Conservation (phyloP, 1,140 invertebrate genomes). For the Drosophila takahashii region DNA sequence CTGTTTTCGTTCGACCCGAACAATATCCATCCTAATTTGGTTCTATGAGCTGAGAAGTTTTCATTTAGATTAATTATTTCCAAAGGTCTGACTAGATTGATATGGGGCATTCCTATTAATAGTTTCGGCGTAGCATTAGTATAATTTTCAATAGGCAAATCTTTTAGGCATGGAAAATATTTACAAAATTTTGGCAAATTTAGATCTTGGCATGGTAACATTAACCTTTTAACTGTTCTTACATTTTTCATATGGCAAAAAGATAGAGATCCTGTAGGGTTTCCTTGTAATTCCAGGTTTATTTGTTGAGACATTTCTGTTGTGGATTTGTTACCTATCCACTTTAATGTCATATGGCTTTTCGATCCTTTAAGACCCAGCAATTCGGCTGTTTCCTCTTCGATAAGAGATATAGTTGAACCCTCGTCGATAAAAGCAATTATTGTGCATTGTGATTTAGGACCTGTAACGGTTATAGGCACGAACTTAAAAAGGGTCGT, state of each 20-base stretch:
- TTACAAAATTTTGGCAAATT: background rate
- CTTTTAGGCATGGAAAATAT: background rate
- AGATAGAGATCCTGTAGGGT: background rate
- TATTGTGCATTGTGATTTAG: background rate
- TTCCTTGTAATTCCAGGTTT: background rate
- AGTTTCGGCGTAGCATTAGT: background rate
- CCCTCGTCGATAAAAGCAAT: background rate
- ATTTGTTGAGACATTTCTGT: background rate
- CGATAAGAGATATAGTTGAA: background rate
- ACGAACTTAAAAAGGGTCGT: background rate
- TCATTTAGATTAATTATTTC: background rate
- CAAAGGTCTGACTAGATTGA: background rate
- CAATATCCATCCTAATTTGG: background rate
- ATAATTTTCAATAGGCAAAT: slow-evolving; percentile 1
- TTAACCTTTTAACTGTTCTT: background rate
- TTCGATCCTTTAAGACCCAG: background rate
- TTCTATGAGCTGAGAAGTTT: background rate
- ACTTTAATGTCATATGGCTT: background rate
- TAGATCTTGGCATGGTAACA: background rate
- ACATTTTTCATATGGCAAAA: background rate
- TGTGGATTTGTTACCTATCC: background rate
- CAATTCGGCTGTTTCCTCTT: background rate
- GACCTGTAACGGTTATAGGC: background rate
- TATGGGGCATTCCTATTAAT: background rate
- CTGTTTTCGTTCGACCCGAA: background rate